Percentiles rank a stretch among this genome's conserved stretches.
Conservation (phyloP, 2,113 vertebrate genomes). For the Campylomormyrus tamandua region DNA sequence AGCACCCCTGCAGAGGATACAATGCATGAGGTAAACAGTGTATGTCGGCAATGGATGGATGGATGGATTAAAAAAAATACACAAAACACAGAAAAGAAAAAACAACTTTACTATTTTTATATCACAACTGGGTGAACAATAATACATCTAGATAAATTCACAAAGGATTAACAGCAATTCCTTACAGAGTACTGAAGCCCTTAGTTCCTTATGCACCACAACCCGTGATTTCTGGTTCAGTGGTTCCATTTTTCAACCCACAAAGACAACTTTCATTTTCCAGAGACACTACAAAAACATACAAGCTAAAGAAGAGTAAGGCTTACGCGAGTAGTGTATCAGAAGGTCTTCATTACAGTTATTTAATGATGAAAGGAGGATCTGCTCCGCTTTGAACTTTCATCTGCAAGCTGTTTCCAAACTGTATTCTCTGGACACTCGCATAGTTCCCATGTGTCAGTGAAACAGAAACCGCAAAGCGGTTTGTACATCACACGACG, state of each 20-base stretch:
- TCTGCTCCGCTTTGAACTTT: conserved; percentile 58
- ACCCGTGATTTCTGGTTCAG: neutral
- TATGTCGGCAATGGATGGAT: neutral
- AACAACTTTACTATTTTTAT: neutral
- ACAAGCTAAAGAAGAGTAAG: neutral
- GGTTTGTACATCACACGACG: neutral
- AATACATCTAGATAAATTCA: neutral
- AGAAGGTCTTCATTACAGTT: conserved; percentile 57
- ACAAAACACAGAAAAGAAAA: neutral
- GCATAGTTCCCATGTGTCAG: conserved; percentile 56
- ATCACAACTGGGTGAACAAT: neutral
- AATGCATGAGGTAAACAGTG: neutral
- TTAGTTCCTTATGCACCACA: neutral
- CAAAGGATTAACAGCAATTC: neutral
- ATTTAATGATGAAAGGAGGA: conserved; percentile 50
- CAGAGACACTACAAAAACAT: conserved; percentile 9
- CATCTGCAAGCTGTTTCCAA: conserved; percentile 58
- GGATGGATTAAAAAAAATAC: neutral
- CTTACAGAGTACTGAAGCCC: neutral
- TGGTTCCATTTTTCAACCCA: neutral
- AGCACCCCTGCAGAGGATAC: too few species aligned
- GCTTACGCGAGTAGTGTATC: neutral
- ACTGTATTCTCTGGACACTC: conserved; percentile 53
- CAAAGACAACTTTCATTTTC: conserved; percentile 5
- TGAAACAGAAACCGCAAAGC: conserved; percentile 55